Base-by-base conservation (phyloP, 2,797 vertebrate species). In the Acomys russatus region DNA sequence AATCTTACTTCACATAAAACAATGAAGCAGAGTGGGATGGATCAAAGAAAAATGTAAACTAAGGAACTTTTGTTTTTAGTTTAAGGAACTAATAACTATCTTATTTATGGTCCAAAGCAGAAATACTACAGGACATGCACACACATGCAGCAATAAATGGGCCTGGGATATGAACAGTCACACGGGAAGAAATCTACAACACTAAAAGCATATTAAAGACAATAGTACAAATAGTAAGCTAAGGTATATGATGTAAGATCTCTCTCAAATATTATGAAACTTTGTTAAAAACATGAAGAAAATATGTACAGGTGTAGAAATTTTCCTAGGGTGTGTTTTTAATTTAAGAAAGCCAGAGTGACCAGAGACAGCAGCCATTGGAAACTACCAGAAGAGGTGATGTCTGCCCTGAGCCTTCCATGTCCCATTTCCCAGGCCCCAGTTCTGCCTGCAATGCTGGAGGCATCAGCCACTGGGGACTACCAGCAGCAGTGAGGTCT, bases 41-140 rank as follows among this genome's bases (percentile, higher is more conserved):
- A 70, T 88, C 78, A 83, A 91, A 80, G 0, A 80, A 54, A 87
- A 83, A 76, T 66, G 3, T 66, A 82, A 80, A 93, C 54, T 63
- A 84, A 0, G 6, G 90, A 90, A 70, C 2, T 56, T 28, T 61
- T 49, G 88, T 38, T 35, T 90, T 38, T 68, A 38, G 35, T 2
- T n/a, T 70, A 11, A 86, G 4, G 8, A 63, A 96, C 86, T 93
- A 94, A 33, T 96, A 12, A 91, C 38, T 10, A 30, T 44, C 77
- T 20, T 85, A 96, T 44, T 44, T 4, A 30, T 44, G 38, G 18
- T 64, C 9, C 28, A 28, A 92, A 90, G 2, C 3, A 95, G 6
- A 93, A 88, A 94, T 59, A 80, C 3, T 38, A 88, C 76, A 90
- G 76, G 17, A 63, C 25, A 70, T 59, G 89, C 44, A 66, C 51